Evolutionary conservation across 2,797 vertebrate genomes (phyloP), one percentile per base, ranked within the genome.

Genomic region (Rhinogobio ventralis): DNA sequence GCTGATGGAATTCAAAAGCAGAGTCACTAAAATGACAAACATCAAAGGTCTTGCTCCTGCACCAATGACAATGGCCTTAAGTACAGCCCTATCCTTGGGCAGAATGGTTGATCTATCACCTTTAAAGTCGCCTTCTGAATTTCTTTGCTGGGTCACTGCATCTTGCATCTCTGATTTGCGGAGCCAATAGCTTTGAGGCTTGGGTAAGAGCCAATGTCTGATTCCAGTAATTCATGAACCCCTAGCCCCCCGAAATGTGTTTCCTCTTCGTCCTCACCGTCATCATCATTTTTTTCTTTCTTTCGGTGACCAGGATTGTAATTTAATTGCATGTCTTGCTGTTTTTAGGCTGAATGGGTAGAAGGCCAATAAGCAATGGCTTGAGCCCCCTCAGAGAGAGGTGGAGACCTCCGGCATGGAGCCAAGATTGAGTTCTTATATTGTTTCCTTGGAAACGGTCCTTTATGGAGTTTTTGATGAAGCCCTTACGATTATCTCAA

Each of bases 21-120:
- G 91, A 92, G 93, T 91, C 92, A 92, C 79, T 90, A 88, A 90
- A 87, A 64, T 89, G 62, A 33, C 86, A 78, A 87, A 93, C 93
- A 94, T 94, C 93, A 94, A 96, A 94, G 93, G 83, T 85, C 77
- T 36, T 78, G 84, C 87, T 88, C 90, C 85, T 89, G 91, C 90
- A 55, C 86, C 89, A 92, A 92, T 90, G 90, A 92, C 90, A 86
- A 89, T 89, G 86, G 90, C 91, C 83, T 91, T 89, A 85, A 83
- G 90, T 92, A 86, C 20, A 81, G 81, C 85, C 84, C 55, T 60
- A 87, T 92, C 91, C 88, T 84, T 86, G 67, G 91, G 90, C 93
- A 71, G 90, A 92, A 86, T 88, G 89, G 91, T 92, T 93, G 86
- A 89, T 86, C 83, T 90, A 87, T 94, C 91, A 91, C 88, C 89